Evolutionary conservation across 2,797 vertebrate species (phyloP).

Genomic region (Sebastes nivosus): DNA sequence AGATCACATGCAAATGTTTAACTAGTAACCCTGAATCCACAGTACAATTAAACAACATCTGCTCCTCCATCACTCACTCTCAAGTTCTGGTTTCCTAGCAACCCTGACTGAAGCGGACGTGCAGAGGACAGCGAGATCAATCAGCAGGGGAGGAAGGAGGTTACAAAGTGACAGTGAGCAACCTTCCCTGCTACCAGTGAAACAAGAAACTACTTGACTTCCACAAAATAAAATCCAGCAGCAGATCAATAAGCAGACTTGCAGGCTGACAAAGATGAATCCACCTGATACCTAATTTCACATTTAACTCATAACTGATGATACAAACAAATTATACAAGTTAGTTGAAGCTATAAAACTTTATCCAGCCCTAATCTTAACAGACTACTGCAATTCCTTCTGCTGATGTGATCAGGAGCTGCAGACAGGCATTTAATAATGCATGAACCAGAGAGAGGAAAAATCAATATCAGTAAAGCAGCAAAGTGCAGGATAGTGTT

Average conservation of each 20-base stretch:
- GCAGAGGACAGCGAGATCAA: slow-evolving; percentile 62
- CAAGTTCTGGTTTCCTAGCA: slow-evolving; percentile 74
- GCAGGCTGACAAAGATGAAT: neutral
- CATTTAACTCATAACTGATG: neutral
- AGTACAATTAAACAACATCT: slow-evolving; percentile 45
- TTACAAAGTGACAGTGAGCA: slow-evolving; percentile 55
- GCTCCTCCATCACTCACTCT: slow-evolving; percentile 45
- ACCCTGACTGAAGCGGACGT: slow-evolving; percentile 56
- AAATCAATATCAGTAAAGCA: slow-evolving; percentile 66
- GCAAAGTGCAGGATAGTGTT: slow-evolving; percentile 64
- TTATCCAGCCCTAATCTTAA: slow-evolving; percentile 1
- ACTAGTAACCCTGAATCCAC: slow-evolving; percentile 14
- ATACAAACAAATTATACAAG: neutral
- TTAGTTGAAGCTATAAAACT: neutral
- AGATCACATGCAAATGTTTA: neutral
- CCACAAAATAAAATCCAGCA: neutral
- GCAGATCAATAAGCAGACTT: slow-evolving; percentile 3
- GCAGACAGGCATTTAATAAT: slow-evolving; percentile 73
- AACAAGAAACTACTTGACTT: slow-evolving; percentile 41
- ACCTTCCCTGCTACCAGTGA: slow-evolving; percentile 17
- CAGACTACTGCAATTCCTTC: slow-evolving; percentile 17
- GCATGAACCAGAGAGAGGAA: slow-evolving; percentile 55
- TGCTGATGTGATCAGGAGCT: slow-evolving; percentile 30
- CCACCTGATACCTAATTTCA: neutral
- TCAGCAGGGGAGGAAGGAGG: slow-evolving; percentile 49